phyloP scores from a whole-genome alignment of 2,113 vertebrate genomes.

The Clarias macrocephalus region DNA sequence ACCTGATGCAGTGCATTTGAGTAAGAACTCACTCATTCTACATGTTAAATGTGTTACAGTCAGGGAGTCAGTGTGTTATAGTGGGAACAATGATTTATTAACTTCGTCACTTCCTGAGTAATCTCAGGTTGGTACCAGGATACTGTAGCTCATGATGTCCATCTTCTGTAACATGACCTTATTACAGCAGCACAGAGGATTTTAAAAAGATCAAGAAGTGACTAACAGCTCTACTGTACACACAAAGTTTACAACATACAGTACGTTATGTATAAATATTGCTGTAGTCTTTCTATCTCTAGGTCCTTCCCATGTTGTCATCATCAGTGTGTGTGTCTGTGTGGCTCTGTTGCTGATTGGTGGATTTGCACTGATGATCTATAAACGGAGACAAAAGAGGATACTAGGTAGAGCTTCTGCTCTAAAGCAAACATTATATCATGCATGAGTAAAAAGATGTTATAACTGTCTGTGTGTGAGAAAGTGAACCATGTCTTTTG shows the following conservation, averaged over 20 bases:
- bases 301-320: background rate
- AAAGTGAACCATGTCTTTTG: background rate
- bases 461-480: background rate
- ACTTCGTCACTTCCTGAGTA: too few relatives aligned
- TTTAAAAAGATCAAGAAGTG: background rate
- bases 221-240: background rate
- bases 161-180: background rate
- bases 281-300: background rate
- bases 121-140: too few relatives aligned
- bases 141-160: background rate
- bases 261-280: background rate
- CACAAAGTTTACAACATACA: background rate
- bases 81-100: too few relatives aligned
- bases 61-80: background rate
- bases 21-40: background rate
- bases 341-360: conserved; percentile 32
- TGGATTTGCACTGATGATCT: conserved; percentile 6
- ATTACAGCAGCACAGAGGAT: background rate
- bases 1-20: background rate
- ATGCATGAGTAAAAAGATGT: background rate
- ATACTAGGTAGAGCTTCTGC: background rate
- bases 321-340: background rate
- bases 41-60: background rate
- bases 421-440: background rate
- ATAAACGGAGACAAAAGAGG: conserved; percentile 1